These are phyloP conservation scores for Palythoa heliodiscus DNA, from an alignment of 92 coral and sea anemone genomes.

Conservation along the genomic window DNA sequence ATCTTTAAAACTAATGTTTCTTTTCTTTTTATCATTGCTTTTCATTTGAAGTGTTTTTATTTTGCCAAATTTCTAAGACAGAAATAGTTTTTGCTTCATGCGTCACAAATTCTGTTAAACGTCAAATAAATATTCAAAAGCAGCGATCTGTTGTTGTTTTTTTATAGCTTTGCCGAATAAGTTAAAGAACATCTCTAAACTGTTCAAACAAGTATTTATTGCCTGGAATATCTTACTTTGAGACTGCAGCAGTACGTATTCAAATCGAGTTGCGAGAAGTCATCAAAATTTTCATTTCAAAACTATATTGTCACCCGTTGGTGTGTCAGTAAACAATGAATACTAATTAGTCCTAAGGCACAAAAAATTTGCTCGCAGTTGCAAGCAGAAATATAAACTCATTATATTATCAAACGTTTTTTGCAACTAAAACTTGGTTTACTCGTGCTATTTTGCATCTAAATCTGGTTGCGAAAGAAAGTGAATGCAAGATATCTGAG, in stretches of 20 bases:
- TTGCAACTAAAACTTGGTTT: neutral
- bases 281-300: neutral
- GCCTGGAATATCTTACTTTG: neutral
- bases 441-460: too few species aligned
- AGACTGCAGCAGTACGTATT: neutral
- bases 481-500: too few species aligned
- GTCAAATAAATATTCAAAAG: conserved; percentile 26
- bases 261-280: neutral
- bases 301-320: conserved; percentile 10
- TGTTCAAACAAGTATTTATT: neutral
- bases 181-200: neutral
- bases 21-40: neutral
- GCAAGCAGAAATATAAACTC: neutral
- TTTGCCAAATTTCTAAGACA: conserved; percentile 20
- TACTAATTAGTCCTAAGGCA: neutral
- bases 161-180: neutral
- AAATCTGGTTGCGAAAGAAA: too few species aligned
- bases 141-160: neutral
- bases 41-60: neutral
- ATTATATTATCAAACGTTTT: neutral
- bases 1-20: neutral
- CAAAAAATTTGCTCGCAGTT: neutral
- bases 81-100: conserved; percentile 12
- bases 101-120: conserved; percentile 22
- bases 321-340: conserved; percentile 5